Base-by-base conservation (phyloP, 2,888 invertebrate species). In the Drosophila maculinotata region DNA sequence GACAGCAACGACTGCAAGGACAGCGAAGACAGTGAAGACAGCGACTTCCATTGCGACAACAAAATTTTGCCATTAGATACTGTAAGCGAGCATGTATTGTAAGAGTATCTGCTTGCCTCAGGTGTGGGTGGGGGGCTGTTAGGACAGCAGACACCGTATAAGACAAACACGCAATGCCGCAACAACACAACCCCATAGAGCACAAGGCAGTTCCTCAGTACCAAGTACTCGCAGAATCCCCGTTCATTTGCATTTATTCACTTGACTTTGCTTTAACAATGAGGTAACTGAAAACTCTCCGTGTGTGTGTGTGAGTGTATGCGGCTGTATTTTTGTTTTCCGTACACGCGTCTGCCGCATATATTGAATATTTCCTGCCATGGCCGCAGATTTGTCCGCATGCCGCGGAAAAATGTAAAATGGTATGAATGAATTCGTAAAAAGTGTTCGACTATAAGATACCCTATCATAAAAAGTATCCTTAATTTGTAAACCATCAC, bases 231-330 rank as follows among this genome's bases (percentile, higher is more conserved):
- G n/a, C 33, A 38, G 30, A 63, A 49, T 62, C 31, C 57, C 31
- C 65, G 53, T 68, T 84, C 82, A 84, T 86, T 84, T 80, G 86
- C 80, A 79, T 85, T 82, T 79, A 83, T 82, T 76, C 86, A 76
- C 83, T 87, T 82, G 85, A 82, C 82, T 85, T 79, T 81, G 85
- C 85, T 65, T 78, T 66, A 84, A 81, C 87, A 80, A 87, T 81
- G 81, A 78, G 84, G 68, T 64, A 51, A 59, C 64, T 66, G 51
- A 51, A 12, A 6, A 14, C 36, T n/a, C 12, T 25, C 8, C 8
- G 23, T 30, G 28, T 25, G 1, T 28, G 15, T 45, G 9, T 20
- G 25, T 20, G 2, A 4, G 0, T 15, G 15, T 9, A 10, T 17
- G 17, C 25, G 23, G 28, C 12, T 53, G 30, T 66, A 57, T 38